Evolutionary conservation across 92 coral and sea anemone species (phyloP).

Genomic region (Bergia sp.): DNA sequence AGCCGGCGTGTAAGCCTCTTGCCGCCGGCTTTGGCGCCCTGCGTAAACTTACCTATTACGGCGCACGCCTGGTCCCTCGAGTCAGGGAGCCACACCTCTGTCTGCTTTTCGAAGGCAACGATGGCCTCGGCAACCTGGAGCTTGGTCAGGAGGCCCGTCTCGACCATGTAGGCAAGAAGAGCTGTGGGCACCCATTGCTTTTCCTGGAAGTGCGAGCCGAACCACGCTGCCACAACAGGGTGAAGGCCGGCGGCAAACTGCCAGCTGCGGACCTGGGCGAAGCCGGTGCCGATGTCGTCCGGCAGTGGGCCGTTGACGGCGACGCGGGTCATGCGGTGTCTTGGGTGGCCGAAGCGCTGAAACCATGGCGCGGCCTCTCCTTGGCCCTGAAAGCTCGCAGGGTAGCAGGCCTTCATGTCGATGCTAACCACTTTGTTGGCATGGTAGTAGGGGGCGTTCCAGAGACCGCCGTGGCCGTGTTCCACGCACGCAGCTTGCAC

Average conservation of each 20-base stretch:
- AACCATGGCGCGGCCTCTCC: constrained; percentile 38
- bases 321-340: constrained; percentile 10
- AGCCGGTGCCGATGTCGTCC: background rate
- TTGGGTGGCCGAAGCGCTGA: constrained; percentile 24
- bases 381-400: constrained; percentile 3
- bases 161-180: background rate
- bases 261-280: background rate
- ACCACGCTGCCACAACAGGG: constrained; percentile 10
- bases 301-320: background rate
- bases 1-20: background rate
- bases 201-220: background rate
- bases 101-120: background rate
- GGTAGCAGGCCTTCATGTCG: constrained; percentile 11
- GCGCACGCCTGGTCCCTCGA: background rate
- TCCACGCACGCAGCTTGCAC: constrained; percentile 11
- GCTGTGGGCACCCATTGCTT: constrained; percentile 17
- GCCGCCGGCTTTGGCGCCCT: constrained; percentile 17
- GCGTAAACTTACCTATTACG: background rate
- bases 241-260: background rate
- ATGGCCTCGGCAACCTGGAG: constrained; percentile 3
- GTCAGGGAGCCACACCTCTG: background rate
- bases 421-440: background rate
- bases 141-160: background rate
- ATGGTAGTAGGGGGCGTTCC: background rate
- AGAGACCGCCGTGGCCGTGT: constrained; percentile 54